A percentile compares a stretch with the other conserved stretches of the same genome.
Evolutionary conservation across 1,140 invertebrate species (phyloP).

Genomic region (silkworm (Bombyx mori)): ASM3026992v2 NC_085119.1:3224001-3224500

Average conservation of each 20-base stretch:
- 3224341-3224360: background rate
- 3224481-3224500: background rate
- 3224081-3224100: too few species aligned
- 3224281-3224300: background rate
- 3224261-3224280: constrained; percentile 2
- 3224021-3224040: too few species aligned
- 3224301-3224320: background rate
- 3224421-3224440: constrained; percentile 7
- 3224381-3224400: constrained; percentile 11
- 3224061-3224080: too few species aligned
- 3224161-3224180: constrained; percentile 12
- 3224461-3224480: too few species aligned
- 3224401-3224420: constrained; percentile 12
- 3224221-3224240: constrained; percentile 1
- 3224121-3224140: background rate
- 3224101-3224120: too few species aligned
- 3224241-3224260: too few species aligned
- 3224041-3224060: too few species aligned
- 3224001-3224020: too few species aligned
- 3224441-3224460: too few species aligned
- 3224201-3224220: constrained; percentile 7
- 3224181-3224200: background rate
- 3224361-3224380: constrained; percentile 5
- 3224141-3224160: background rate
- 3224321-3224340: constrained; percentile 2